phyloP scores from a whole-genome alignment of 23 tunicate genomes.

The Ascidia mentula region DNA sequence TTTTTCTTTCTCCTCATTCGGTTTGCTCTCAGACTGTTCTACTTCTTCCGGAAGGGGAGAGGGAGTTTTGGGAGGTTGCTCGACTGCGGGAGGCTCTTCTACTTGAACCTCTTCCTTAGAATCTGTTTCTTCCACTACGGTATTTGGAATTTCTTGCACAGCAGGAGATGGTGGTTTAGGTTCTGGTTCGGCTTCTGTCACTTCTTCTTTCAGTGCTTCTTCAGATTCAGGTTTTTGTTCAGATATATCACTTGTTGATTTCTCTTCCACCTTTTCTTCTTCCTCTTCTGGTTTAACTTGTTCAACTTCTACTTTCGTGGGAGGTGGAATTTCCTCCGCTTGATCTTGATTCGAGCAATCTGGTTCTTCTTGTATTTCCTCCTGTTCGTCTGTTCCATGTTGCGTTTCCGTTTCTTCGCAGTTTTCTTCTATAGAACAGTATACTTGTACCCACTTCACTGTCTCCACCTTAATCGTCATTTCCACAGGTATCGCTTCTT shows the following conservation, averaged over 20 bases:
- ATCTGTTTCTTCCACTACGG: neutral
- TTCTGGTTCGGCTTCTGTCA: neutral
- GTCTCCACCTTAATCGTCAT: no score
- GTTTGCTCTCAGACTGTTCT: neutral
- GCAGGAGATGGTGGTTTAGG: constrained; percentile 15
- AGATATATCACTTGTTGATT: neutral
- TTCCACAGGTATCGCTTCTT: no score
- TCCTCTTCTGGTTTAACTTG: neutral
- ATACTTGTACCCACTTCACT: no score
- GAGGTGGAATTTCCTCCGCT: neutral
- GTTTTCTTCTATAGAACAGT: no score
- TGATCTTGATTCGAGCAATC: neutral
- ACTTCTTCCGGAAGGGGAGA: neutral
- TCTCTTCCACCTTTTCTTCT: neutral
- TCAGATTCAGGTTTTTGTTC: neutral
- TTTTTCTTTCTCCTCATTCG: neutral
- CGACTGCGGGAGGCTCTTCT: neutral
- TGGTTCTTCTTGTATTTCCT: no score
- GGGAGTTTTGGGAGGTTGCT: neutral
- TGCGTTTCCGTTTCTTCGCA: no score
- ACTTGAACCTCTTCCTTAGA: neutral
- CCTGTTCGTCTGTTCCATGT: no score
- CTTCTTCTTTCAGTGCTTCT: neutral
- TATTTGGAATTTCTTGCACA: neutral
- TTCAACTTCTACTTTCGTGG: neutral